Percentiles rank a stretch among this genome's conserved stretches.
Evolutionary conservation across 2,797 vertebrate genomes (phyloP).

Genomic region (Syndactyla subalaris): DNA sequence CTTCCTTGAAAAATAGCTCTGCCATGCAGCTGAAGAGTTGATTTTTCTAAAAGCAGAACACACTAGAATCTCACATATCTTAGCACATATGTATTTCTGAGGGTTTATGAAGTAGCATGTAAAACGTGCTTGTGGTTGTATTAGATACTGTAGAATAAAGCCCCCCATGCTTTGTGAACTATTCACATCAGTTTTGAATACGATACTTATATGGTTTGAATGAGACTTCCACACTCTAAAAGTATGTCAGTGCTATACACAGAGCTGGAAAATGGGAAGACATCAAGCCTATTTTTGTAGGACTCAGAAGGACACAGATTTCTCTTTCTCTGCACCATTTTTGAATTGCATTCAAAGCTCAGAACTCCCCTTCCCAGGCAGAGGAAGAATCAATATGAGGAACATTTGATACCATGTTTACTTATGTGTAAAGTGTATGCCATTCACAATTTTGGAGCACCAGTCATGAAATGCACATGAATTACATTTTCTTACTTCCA

Average conservation of each 20-base stretch:
- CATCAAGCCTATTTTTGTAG: not conserved
- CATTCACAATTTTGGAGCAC: not conserved
- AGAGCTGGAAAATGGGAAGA: not conserved
- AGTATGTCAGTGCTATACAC: not conserved
- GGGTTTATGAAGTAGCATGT: not conserved
- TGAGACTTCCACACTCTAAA: not conserved
- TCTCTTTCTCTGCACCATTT: not conserved
- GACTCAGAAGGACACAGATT: not conserved
- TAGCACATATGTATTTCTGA: not conserved
- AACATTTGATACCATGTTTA: not conserved
- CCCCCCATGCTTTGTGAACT: not conserved
- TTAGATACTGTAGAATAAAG: not conserved
- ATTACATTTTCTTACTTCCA: not conserved
- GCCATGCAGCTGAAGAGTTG: constrained; percentile 2
- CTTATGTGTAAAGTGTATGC: not conserved
- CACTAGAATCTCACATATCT: not conserved
- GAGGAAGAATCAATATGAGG: not conserved
- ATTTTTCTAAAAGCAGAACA: not conserved
- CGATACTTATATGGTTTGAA: not conserved
- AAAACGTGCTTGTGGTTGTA: not conserved
- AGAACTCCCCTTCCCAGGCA: not conserved
- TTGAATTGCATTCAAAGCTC: not conserved
- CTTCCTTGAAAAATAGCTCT: constrained; percentile 43
- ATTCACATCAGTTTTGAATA: not conserved
- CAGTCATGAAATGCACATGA: not conserved